Evolutionary conservation across 2,797 vertebrate species (phyloP).

Genomic region (Lacerta agilis): DNA sequence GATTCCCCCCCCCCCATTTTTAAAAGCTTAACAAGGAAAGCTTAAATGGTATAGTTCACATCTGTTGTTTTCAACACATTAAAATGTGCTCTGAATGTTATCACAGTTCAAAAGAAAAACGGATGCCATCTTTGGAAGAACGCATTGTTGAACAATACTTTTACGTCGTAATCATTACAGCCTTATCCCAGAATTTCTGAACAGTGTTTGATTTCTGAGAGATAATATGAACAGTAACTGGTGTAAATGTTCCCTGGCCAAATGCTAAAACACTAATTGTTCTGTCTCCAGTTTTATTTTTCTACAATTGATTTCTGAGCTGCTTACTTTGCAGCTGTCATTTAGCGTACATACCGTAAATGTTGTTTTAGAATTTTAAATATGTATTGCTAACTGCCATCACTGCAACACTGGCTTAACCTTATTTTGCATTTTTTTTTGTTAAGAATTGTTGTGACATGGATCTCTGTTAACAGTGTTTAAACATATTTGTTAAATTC

Average conservation of each 20-base stretch:
- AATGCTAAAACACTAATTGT: background rate
- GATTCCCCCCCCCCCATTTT: background rate
- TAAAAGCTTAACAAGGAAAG: background rate
- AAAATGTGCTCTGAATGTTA: background rate
- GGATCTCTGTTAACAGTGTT: background rate
- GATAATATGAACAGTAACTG: background rate
- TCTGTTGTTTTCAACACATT: too few species aligned
- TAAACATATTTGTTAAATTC: conserved; percentile 61
- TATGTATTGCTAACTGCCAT: too few species aligned
- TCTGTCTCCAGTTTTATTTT: background rate
- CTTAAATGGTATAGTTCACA: background rate
- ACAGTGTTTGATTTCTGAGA: background rate
- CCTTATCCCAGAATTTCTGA: background rate
- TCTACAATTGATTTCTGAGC: too few species aligned
- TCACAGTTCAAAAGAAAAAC: background rate
- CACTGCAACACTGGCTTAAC: too few species aligned
- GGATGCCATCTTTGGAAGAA: background rate
- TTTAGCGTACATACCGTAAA: too few species aligned
- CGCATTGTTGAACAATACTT: too few species aligned
- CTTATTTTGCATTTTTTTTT: too few species aligned
- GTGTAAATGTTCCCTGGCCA: background rate
- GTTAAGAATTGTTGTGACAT: background rate
- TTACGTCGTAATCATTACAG: too few species aligned
- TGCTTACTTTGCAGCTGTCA: too few species aligned
- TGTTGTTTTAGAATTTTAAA: background rate